Conservation (phyloP, 2,888 invertebrate species). For the Ormyrus labotus region DNA sequence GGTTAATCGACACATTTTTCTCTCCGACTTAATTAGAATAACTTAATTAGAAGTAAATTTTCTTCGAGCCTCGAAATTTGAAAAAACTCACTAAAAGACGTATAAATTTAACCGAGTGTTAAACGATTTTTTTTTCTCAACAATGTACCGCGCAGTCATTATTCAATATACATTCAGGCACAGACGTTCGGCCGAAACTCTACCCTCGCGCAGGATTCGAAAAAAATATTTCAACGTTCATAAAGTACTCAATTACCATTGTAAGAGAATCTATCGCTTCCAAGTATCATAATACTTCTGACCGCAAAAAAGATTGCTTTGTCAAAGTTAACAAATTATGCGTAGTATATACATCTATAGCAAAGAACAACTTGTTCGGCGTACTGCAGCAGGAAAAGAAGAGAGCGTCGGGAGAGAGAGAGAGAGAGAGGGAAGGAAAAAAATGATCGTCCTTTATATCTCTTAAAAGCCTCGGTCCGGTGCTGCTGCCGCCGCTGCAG, state of each 20-base stretch:
- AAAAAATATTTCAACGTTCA: conserved; percentile 11
- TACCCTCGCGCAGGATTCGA: not conserved
- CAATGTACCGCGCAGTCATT: not conserved
- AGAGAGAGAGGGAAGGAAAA: conserved; percentile 1
- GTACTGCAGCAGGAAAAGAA: not conserved
- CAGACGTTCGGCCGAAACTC: conserved; percentile 1
- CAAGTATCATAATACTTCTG: conserved; percentile 27
- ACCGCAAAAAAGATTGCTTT: conserved; percentile 36
- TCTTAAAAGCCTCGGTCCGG: conserved; percentile 29
- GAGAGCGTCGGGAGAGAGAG: not conserved
- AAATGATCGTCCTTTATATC: conserved; percentile 51
- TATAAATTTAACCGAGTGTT: no score
- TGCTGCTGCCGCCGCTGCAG: conserved; percentile 18
- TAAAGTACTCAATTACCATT: conserved; percentile 41
- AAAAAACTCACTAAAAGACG: no score
- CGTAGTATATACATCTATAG: not conserved
- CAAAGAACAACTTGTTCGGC: conserved; percentile 33
- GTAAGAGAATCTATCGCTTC: conserved; percentile 44
- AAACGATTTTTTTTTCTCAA: no score
- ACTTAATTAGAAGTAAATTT: no score
- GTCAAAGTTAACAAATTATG: conserved; percentile 51
- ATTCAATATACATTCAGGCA: not conserved
- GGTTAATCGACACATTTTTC: conserved; percentile 37
- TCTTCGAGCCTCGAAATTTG: no score
- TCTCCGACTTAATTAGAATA: not conserved